Conservation (phyloP, 2,888 invertebrate genomes). For the Glyphotaelius pellucidus region DNA sequence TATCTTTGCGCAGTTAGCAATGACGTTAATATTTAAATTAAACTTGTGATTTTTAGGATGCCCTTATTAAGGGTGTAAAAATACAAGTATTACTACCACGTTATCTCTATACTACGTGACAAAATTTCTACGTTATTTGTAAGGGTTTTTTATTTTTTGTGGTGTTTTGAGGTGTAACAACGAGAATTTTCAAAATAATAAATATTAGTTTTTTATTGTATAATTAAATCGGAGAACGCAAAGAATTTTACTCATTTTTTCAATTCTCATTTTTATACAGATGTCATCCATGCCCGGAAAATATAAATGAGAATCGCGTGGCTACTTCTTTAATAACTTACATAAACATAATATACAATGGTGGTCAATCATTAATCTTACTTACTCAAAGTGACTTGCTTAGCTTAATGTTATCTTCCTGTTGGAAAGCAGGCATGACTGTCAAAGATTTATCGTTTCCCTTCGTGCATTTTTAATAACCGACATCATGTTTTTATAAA, state of each 20-base stretch:
- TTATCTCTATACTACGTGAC: background rate
- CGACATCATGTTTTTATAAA: background rate
- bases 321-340: background rate
- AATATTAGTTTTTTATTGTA: background rate
- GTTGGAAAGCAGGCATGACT: background rate
- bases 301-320: background rate
- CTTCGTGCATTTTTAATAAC: background rate
- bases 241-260: background rate
- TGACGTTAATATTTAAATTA: slow-evolving; percentile 20
- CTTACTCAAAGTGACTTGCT: background rate
- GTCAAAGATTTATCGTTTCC: background rate
- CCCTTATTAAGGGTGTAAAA: slow-evolving; percentile 18
- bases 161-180: background rate
- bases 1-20: slow-evolving; percentile 20
- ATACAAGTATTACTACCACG: slow-evolving; percentile 28
- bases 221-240: background rate
- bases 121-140: background rate
- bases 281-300: background rate
- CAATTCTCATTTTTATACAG: too few species aligned
- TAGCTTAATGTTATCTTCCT: background rate
- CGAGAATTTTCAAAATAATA: background rate
- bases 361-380: background rate
- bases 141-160: background rate
- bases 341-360: background rate
- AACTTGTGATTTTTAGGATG: slow-evolving; percentile 11